Conservation (phyloP, 2,113 vertebrate species). For the Spea multiplicata region DNA sequence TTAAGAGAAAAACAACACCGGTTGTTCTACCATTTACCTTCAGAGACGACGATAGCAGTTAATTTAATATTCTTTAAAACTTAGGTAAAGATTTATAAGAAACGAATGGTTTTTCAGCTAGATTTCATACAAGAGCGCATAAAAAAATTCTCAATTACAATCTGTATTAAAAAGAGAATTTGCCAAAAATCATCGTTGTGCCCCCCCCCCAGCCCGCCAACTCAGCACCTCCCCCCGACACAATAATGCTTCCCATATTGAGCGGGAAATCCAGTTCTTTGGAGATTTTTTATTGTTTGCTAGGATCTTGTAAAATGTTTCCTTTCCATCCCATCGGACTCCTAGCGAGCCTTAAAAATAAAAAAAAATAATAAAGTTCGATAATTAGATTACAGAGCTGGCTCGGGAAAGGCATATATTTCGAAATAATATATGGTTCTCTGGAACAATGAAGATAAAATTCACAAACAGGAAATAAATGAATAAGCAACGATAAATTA, state of each 20-base stretch:
- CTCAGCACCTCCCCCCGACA: background rate
- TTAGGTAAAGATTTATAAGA: background rate
- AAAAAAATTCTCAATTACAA: background rate
- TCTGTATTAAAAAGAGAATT: background rate
- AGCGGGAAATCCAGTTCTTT: background rate
- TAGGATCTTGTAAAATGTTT: slow-evolving; percentile 27
- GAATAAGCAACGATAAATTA: slow-evolving; percentile 39
- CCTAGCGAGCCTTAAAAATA: background rate
- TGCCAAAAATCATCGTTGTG: background rate
- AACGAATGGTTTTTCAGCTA: background rate
- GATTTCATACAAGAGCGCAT: background rate
- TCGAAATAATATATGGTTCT: slow-evolving; percentile 25
- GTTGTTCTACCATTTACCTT: no score
- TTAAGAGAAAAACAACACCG: no score
- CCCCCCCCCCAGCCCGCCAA: background rate
- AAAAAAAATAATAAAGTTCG: background rate
- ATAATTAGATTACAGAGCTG: slow-evolving; percentile 35
- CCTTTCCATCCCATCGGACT: background rate
- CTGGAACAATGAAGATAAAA: slow-evolving; percentile 25
- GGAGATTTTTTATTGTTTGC: slow-evolving; percentile 9
- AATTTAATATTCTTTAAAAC: background rate
- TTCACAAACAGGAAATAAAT: slow-evolving; percentile 39
- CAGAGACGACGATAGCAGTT: no score
- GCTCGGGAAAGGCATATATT: slow-evolving; percentile 1
- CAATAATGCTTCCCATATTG: slow-evolving; percentile 2